Conservation (phyloP, 2,888 invertebrate species). For the Dione juno region DNA sequence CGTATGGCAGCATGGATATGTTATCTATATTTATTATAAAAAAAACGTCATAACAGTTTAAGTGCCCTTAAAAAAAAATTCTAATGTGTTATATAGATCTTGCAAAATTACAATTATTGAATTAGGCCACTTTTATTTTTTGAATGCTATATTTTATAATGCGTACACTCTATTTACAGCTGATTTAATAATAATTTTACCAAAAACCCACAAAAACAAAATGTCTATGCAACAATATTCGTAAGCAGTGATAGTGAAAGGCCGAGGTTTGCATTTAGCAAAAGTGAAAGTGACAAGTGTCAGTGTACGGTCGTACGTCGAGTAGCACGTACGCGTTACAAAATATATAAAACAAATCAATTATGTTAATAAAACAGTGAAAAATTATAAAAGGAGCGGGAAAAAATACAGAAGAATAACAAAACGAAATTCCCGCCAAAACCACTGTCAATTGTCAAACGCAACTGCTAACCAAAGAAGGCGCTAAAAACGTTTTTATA, state of each 20-base stretch:
- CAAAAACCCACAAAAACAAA: conserved; percentile 3
- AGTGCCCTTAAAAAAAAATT: no score
- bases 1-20: neutral
- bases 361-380: conserved; percentile 1
- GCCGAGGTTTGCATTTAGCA: conserved; percentile 36
- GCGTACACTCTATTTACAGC: conserved; percentile 3
- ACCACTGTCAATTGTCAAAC: conserved; percentile 36
- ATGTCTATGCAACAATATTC: conserved; percentile 53
- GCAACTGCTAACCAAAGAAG: conserved; percentile 5
- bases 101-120: neutral
- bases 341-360: conserved; percentile 41
- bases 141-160: no score
- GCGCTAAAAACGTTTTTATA: conserved; percentile 1
- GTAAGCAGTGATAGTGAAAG: conserved; percentile 52
- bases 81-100: no score
- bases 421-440: conserved; percentile 40
- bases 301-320: conserved; percentile 53
- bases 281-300: conserved; percentile 72
- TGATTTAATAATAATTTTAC: conserved; percentile 7
- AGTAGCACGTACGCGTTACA: conserved; percentile 52
- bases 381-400: neutral
- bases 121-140: neutral
- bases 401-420: neutral
- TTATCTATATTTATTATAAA: no score
- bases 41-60: no score